phyloP scores from a whole-genome alignment of 53 echinoderm and acorn worm species.

The Patiria pectinifera region DNA sequence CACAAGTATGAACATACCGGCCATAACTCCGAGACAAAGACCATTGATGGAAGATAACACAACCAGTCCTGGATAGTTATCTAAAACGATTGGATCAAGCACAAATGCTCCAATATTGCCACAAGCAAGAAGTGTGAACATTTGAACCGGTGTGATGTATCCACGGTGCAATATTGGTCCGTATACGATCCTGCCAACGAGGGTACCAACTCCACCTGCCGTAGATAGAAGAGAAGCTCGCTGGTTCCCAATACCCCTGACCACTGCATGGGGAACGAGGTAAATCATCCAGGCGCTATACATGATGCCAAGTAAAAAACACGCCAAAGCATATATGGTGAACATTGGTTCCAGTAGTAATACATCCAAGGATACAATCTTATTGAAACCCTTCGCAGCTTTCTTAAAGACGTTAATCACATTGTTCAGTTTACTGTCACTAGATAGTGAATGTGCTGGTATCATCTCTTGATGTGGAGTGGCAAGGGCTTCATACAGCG shows the following conservation, averaged over 20 bases:
- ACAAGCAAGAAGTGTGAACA: slow-evolving; percentile 40
- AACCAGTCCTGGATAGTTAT: neutral
- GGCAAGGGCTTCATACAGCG: neutral
- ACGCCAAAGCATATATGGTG: neutral
- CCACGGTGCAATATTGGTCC: slow-evolving; percentile 51
- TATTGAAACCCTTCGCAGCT: neutral
- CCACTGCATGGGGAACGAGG: slow-evolving; percentile 67
- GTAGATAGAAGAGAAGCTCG: slow-evolving; percentile 59
- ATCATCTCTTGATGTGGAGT: neutral
- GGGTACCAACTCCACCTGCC: slow-evolving; percentile 58
- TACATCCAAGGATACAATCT: neutral
- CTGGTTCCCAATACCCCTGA: slow-evolving; percentile 37
- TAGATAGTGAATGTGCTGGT: neutral
- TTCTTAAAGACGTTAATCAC: neutral
- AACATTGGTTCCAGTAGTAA: neutral
- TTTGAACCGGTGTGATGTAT: slow-evolving; percentile 37
- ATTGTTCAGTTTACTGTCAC: neutral
- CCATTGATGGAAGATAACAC: slow-evolving; percentile 49
- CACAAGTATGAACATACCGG: slow-evolving; percentile 21
- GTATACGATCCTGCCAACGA: slow-evolving; percentile 54
- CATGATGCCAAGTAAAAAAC: neutral
- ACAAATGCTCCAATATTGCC: slow-evolving; percentile 47
- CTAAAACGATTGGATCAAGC: slow-evolving; percentile 32
- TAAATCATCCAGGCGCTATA: slow-evolving; percentile 66
- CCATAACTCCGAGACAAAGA: slow-evolving; percentile 35